Percentiles rank a stretch among this genome's conserved stretches.
phyloP scores from a whole-genome alignment of 2,113 vertebrate genomes.

The Lichenostomus cassidix region DNA sequence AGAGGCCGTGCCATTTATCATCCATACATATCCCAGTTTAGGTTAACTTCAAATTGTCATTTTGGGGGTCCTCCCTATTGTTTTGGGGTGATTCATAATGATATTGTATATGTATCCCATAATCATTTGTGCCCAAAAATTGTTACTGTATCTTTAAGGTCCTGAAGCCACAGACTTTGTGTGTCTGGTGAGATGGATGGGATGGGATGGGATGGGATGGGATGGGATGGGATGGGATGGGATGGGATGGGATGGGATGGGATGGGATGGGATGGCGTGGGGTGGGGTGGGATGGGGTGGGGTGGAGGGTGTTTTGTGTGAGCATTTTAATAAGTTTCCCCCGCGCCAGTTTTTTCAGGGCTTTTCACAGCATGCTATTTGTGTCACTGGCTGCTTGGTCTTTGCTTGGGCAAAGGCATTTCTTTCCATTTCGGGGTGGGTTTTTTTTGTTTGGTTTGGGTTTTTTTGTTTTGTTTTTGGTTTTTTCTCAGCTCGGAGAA shows the following conservation, averaged over 20 bases:
- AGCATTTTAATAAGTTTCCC: background rate
- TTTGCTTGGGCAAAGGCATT: background rate
- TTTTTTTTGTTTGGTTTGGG: too few species aligned
- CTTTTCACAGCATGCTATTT: background rate
- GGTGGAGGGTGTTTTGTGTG: too few species aligned
- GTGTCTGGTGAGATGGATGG: background rate
- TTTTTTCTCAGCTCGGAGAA: background rate
- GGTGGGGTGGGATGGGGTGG: rapidly evolving
- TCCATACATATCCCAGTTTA: background rate
- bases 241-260: rapidly evolving
- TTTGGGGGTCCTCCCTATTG: background rate
- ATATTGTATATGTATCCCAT: background rate
- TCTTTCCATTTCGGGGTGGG: background rate
- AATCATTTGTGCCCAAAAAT: background rate
- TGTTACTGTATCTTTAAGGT: background rate
- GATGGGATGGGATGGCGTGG: rapidly evolving
- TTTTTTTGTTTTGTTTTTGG: too few species aligned
- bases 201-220: rapidly evolving
- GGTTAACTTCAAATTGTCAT: background rate
- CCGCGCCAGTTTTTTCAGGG: background rate
- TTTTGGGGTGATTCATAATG: background rate
- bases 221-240: rapidly evolving
- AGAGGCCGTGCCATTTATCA: too few species aligned
- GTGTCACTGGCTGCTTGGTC: rapidly evolving
- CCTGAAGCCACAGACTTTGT: background rate